Evolutionary conservation across 2,888 invertebrate species (phyloP), one percentile per base, ranked within the genome.

Genomic region (Oligia fasciuncula): DNA sequence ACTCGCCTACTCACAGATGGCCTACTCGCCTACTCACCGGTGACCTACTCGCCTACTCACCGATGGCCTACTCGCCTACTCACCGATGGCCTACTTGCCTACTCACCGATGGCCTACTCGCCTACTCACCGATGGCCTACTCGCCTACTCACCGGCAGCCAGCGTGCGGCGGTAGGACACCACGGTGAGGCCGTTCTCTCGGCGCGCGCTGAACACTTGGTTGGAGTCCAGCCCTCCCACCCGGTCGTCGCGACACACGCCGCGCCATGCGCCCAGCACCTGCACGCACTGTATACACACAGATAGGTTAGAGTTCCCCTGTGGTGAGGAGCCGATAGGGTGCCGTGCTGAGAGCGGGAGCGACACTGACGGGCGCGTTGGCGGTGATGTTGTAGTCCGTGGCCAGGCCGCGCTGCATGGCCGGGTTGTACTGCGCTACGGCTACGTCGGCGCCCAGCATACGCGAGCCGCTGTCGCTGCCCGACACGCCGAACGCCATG

Each of bases 371-470:
- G n/a, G 49, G 98, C 72, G 98, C 98, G 88, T 97, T 95, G 0
- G 98, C 98, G 11, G 98, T 98, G 80, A 99, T 97, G 93, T 99
- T 99, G 93, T 99, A 99, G 96, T 99, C 99, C 1, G 97, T 95
- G 17, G 98, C 98, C 89, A 97, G 97, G 1, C 98, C 99, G 85
- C 98, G 97, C 88, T 91, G 94, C 88, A 87, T 80, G n/a, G n/a
- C 35, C 17, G 97, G 97, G 92, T 98, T 98, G 92, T 98, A 98
- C 88, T 98, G 98, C 9, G 98, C 98, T 57, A 99, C 97, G 1
- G 98, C 98, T 60, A 98, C 98, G 96, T 99, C 99, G 0, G 98
- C 97, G 71, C 98, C 98, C 90, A 98, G 95, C 99, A 99, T 99
- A 94, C 97, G 97, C 87, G 98, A 98, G 65, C 97, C 96, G 40